phyloP scores from a whole-genome alignment of 1,140 invertebrate species.

The Pollicipes pollicipes region DNA sequence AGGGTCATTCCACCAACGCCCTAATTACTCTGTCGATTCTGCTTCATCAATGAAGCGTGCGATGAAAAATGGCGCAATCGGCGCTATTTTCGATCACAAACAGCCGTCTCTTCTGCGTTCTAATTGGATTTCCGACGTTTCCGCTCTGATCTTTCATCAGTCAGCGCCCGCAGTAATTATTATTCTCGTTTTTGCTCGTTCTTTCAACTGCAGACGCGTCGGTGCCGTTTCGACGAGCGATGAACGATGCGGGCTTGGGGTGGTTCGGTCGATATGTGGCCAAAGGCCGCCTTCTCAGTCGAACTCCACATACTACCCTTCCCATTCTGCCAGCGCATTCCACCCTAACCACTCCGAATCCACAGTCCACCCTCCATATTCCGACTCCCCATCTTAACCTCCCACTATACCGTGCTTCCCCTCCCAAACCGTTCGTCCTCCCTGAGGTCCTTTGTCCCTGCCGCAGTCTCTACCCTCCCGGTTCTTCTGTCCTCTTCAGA shows the following conservation, averaged over 20 bases:
- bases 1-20: background rate
- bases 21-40: background rate
- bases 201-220: slow-evolving; percentile 1
- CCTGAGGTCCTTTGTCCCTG: too few species aligned
- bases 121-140: slow-evolving; percentile 1
- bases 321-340: too few species aligned
- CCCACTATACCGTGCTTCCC: too few species aligned
- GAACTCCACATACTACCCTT: too few species aligned
- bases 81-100: background rate
- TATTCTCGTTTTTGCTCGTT: background rate
- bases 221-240: background rate
- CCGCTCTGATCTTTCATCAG: background rate
- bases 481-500: too few species aligned
- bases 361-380: too few species aligned
- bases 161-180: background rate
- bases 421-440: too few species aligned
- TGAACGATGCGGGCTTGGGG: background rate
- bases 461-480: too few species aligned
- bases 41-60: background rate
- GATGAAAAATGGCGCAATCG: background rate
- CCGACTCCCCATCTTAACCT: too few species aligned
- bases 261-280: background rate
- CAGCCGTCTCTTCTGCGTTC: background rate
- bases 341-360: too few species aligned
- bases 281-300: too few species aligned